Percentiles rank a stretch among this genome's conserved stretches.
phyloP scores from a whole-genome alignment of 2,113 vertebrate species.

The Pardalotus punctatus region DNA sequence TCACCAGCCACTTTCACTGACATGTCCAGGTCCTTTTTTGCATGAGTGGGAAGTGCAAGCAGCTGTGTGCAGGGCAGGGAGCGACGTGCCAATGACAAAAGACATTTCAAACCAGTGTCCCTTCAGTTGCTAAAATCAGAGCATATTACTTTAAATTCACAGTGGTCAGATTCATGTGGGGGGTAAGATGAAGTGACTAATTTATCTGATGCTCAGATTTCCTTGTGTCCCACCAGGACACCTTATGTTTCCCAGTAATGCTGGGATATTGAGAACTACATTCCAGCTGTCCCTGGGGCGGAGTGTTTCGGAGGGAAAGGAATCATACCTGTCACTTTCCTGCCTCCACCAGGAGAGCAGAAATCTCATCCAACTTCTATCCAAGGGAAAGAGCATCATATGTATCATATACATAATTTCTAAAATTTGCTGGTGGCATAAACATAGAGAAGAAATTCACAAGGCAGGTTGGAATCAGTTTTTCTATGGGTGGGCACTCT shows the following conservation, averaged over 20 bases:
- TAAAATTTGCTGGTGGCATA: neutral
- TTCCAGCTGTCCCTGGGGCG: neutral
- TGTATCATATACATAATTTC: neutral
- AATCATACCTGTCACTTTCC: neutral
- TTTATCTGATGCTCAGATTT: neutral
- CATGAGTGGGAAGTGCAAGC: neutral
- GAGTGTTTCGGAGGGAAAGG: neutral
- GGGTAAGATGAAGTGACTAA: neutral
- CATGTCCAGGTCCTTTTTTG: neutral
- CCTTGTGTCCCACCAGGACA: neutral
- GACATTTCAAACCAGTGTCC: neutral
- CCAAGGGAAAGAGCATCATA: neutral
- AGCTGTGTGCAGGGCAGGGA: neutral
- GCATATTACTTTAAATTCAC: neutral
- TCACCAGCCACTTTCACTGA: neutral
- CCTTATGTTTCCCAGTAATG: neutral
- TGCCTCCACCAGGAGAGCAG: neutral
- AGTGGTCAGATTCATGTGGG: neutral
- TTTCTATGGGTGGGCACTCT: neutral
- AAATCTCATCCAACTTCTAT: neutral
- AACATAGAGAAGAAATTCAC: neutral
- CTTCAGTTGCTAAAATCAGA: neutral
- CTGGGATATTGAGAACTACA: neutral
- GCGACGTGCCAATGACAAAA: accelerated
- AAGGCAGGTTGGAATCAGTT: neutral